A percentile compares a stretch with the other conserved stretches of the same genome.
Evolutionary conservation across 2,888 invertebrate species (phyloP).

Genomic region (Andricus curvator): DNA sequence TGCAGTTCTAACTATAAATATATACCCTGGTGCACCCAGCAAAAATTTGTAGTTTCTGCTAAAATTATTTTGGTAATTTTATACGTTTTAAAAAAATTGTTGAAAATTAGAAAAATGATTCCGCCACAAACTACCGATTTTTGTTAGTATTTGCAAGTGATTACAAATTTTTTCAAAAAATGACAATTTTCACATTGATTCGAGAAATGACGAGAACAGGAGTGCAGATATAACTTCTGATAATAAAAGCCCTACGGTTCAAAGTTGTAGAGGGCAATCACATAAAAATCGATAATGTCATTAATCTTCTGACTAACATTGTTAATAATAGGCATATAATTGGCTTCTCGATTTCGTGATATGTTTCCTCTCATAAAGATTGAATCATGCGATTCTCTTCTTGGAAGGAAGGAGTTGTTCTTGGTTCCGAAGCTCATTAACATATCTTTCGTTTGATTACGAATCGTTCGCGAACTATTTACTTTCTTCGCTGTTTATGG

Average conservation of each 20-base stretch:
- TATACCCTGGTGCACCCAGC: too few relatives aligned
- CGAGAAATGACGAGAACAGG: not conserved
- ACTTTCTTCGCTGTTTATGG: not conserved
- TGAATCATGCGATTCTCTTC: not conserved
- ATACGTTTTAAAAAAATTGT: too few relatives aligned
- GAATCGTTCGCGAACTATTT: not conserved
- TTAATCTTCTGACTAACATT: not conserved
- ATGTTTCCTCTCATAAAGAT: not conserved
- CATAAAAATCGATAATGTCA: not conserved
- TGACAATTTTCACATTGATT: too few relatives aligned
- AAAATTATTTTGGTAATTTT: too few relatives aligned
- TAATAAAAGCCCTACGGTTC: not conserved
- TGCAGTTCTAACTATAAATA: too few relatives aligned
- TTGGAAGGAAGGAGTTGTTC: slow-evolving; percentile 13
- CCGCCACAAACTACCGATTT: too few relatives aligned
- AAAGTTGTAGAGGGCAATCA: not conserved
- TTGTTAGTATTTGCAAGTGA: too few relatives aligned
- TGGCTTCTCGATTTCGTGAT: not conserved
- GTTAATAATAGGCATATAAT: not conserved
- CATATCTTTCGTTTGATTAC: not conserved
- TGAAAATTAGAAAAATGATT: too few relatives aligned
- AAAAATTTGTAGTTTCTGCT: too few relatives aligned
- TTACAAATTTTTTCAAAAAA: too few relatives aligned
- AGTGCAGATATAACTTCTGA: not conserved
- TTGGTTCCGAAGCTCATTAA: not conserved